A percentile compares a stretch with the other conserved stretches of the same genome.
phyloP scores from a whole-genome alignment of 2,113 vertebrate genomes.

The Vulpes ferrilata region DNA sequence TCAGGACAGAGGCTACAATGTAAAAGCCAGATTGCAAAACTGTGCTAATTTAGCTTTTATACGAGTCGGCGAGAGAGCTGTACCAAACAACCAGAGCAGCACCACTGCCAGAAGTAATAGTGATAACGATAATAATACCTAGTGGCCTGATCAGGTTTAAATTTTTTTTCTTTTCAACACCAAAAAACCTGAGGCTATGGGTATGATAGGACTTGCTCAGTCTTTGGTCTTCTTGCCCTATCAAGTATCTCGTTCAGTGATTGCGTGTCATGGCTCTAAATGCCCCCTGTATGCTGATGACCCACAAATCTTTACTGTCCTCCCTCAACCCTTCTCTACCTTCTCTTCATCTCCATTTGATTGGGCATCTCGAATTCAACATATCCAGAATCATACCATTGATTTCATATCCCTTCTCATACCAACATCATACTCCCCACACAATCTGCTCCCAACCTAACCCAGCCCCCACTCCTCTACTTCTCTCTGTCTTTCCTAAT shows the following conservation, averaged over 20 bases:
- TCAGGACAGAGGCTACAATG: neutral
- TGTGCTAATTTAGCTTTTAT: neutral
- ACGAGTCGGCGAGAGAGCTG: too few species aligned
- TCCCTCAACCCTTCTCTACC: neutral
- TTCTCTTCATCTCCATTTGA: neutral
- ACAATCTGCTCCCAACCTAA: neutral
- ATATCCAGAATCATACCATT: neutral
- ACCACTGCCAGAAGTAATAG: neutral
- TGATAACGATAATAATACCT: neutral
- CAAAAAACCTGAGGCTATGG: neutral
- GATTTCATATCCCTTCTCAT: neutral
- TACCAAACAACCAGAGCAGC: neutral
- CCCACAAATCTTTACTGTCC: neutral
- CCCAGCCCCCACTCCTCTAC: too few species aligned
- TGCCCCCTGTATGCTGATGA: neutral
- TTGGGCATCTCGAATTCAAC: neutral
- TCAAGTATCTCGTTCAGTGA: neutral
- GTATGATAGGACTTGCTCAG: neutral
- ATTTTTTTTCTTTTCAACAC: neutral
- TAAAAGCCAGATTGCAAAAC: neutral
- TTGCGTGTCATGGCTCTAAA: neutral
- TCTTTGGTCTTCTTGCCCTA: neutral
- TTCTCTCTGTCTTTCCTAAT: neutral
- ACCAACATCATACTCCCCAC: neutral
- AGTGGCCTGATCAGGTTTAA: neutral